Conservation (phyloP, 2,888 invertebrate species). For the Metopia argyrocephala region DNA sequence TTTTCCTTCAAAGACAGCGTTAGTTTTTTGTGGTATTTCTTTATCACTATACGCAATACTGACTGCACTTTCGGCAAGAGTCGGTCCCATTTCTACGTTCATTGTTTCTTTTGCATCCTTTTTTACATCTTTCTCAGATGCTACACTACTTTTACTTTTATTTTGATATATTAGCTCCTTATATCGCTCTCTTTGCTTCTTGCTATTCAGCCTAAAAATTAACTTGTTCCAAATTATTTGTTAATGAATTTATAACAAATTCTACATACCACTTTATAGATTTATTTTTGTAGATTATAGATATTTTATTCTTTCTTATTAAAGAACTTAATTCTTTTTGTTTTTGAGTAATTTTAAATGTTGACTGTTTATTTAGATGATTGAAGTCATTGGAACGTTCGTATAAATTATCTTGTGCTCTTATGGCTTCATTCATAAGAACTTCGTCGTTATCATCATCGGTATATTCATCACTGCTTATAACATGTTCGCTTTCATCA, state of each 20-base stretch:
- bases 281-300: constrained; percentile 60
- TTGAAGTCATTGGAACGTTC: neutral
- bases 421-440: constrained; percentile 61
- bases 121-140: neutral
- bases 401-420: constrained; percentile 43
- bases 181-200: constrained; percentile 31
- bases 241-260: neutral
- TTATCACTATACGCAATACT: constrained; percentile 5
- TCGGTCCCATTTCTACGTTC: neutral
- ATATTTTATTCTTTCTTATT: constrained; percentile 58
- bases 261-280: constrained; percentile 60
- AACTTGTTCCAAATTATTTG: neutral
- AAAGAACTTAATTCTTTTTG: constrained; percentile 56
- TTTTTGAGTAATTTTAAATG: constrained; percentile 43
- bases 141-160: neutral
- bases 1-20: neutral
- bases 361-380: constrained; percentile 11
- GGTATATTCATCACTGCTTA: constrained; percentile 66
- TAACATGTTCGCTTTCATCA: constrained; percentile 61
- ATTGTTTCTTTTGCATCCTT: too few relatives aligned
- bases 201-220: constrained; percentile 28
- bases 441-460: constrained; percentile 61
- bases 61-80: neutral
- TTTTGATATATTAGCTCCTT: constrained; percentile 10
- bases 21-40: neutral